Evolutionary conservation across 2,113 vertebrate species (phyloP).

Genomic region (Perognathus longimembris): DNA sequence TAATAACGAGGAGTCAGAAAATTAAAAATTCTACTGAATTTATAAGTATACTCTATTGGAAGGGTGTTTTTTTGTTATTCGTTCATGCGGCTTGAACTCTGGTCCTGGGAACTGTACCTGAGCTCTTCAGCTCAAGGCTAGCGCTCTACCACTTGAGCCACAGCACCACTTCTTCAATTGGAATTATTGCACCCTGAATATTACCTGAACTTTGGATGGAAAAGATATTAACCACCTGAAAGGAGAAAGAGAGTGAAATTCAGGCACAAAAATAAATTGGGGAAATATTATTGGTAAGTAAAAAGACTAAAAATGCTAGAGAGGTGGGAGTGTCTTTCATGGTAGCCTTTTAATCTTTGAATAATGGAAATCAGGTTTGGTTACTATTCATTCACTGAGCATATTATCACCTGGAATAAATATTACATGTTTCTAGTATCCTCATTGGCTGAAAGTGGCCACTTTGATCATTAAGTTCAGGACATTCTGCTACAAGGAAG

Average conservation of each 20-base stretch:
- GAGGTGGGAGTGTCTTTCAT: background rate
- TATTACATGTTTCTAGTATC: background rate
- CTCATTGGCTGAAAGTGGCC: background rate
- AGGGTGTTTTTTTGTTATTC: no score
- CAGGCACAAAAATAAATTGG: background rate
- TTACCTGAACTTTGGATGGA: background rate
- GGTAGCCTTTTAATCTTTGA: background rate
- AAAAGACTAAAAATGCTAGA: background rate
- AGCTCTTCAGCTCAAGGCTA: no score
- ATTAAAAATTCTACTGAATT: no score
- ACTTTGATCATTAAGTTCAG: constrained; percentile 3
- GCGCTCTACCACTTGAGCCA: no score
- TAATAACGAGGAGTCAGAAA: no score
- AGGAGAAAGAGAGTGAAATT: background rate
- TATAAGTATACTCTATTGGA: no score
- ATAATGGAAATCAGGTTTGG: background rate
- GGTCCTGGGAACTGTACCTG: no score
- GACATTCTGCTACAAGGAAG: background rate
- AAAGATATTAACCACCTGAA: background rate
- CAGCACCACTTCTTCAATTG: no score
- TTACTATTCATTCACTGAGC: background rate
- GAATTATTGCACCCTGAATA: background rate
- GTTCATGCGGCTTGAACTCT: no score
- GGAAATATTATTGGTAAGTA: background rate
- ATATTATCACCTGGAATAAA: constrained; percentile 14